phyloP scores from a whole-genome alignment of 2,797 vertebrate genomes.

The Pyrocephalus nanus region DNA sequence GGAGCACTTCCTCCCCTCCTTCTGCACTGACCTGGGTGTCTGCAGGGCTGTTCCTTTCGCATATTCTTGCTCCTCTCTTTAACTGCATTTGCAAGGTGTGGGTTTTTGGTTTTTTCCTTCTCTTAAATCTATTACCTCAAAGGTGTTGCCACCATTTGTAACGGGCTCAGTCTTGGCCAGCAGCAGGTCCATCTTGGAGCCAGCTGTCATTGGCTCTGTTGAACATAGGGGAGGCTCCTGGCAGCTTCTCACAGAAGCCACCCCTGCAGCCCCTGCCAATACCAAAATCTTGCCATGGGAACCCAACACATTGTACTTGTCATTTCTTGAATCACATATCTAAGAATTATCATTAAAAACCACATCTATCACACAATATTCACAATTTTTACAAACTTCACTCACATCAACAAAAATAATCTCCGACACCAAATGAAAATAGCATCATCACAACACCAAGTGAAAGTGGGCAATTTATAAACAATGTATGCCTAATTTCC shows the following conservation, averaged over 20 bases:
- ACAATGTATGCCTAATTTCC: neutral
- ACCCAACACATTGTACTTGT: neutral
- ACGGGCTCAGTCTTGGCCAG: neutral
- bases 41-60: neutral
- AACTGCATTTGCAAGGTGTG: neutral
- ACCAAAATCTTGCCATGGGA: rapidly evolving
- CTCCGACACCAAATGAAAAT: neutral
- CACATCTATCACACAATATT: neutral
- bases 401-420: neutral
- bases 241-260: neutral
- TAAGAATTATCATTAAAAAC: neutral
- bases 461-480: neutral
- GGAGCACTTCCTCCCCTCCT: neutral
- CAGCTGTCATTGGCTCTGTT: neutral
- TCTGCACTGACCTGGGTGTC: neutral
- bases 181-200: no score
- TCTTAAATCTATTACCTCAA: neutral
- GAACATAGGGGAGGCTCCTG: neutral
- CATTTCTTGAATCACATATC: neutral
- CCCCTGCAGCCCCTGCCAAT: neutral
- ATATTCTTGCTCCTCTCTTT: neutral
- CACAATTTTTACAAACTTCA: neutral
- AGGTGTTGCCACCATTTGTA: neutral
- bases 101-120: neutral
- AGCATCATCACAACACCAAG: rapidly evolving